A percentile compares a stretch with the other conserved stretches of the same genome.
These are phyloP conservation scores for Morone saxatilis DNA, from an alignment of 2,113 vertebrate genomes.

Conservation along the genomic window DNA sequence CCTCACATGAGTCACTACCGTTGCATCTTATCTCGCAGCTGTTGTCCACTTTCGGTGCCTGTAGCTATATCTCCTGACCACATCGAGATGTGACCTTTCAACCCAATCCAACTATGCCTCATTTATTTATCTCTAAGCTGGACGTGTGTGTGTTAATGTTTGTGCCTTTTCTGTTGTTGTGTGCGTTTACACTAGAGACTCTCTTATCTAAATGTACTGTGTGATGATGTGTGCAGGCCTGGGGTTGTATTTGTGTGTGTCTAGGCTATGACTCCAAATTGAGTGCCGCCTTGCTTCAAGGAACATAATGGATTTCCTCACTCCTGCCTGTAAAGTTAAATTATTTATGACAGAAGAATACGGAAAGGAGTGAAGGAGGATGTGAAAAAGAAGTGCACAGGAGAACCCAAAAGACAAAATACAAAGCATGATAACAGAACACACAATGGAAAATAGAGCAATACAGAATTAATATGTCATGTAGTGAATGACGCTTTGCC, in stretches of 20 bases:
- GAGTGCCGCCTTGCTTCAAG: background rate
- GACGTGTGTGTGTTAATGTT: background rate
- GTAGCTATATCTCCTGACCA: slow-evolving; percentile 2
- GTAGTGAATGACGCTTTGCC: too few relatives aligned
- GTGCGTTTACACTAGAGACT: background rate
- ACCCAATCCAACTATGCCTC: slow-evolving; percentile 7
- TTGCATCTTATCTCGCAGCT: background rate
- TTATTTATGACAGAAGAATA: background rate
- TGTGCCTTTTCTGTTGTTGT: background rate
- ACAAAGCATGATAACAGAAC: background rate
- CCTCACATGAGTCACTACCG: background rate
- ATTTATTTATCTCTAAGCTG: background rate
- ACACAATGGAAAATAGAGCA: background rate
- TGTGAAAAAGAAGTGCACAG: too few relatives aligned
- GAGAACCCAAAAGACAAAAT: background rate
- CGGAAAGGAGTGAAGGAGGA: background rate
- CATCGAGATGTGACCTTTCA: slow-evolving; percentile 18
- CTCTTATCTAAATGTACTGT: slow-evolving; percentile 40
- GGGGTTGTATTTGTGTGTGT: background rate
- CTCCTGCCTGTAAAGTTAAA: background rate
- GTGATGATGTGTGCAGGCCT: slow-evolving; percentile 14
- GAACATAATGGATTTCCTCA: slow-evolving; percentile 24
- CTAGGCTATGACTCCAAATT: background rate
- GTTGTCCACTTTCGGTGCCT: background rate
- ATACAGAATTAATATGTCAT: too few relatives aligned